Evolutionary conservation across 2,888 invertebrate genomes (phyloP).

Genomic region (Stenodera caucasica): DNA sequence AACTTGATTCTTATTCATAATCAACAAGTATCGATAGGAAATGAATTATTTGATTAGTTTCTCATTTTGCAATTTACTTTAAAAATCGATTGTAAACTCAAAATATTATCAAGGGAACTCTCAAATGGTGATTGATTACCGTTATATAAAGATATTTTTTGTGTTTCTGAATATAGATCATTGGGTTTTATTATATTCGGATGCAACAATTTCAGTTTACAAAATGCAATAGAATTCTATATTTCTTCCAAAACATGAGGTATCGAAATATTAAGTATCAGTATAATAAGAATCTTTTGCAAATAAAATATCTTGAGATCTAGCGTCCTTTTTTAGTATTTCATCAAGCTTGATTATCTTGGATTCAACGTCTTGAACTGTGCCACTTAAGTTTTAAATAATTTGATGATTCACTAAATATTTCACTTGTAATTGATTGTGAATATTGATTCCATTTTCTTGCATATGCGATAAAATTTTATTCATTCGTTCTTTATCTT

Average conservation of each 20-base stretch:
- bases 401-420: not conserved
- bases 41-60: too few species aligned
- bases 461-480: constrained; percentile 1
- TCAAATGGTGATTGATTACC: too few species aligned
- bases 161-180: too few species aligned
- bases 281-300: constrained; percentile 19
- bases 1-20: too few species aligned
- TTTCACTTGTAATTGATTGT: not conserved
- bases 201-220: constrained; percentile 22
- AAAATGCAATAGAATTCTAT: constrained; percentile 24
- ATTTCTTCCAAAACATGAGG: constrained; percentile 15
- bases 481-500: constrained; percentile 10
- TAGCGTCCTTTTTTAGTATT: not conserved
- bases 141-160: too few species aligned
- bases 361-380: constrained; percentile 8
- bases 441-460: not conserved
- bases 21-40: not conserved
- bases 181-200: constrained; percentile 21
- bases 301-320: constrained; percentile 17
- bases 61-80: too few species aligned
- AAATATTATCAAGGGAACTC: too few species aligned
- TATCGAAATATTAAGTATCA: constrained; percentile 14
- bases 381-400: not conserved
- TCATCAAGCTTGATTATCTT: too few species aligned
- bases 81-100: too few species aligned